These are phyloP conservation scores for Corydoras sp. DNA, from an alignment of 2,113 vertebrate genomes.

Conservation along the genomic window DNA sequence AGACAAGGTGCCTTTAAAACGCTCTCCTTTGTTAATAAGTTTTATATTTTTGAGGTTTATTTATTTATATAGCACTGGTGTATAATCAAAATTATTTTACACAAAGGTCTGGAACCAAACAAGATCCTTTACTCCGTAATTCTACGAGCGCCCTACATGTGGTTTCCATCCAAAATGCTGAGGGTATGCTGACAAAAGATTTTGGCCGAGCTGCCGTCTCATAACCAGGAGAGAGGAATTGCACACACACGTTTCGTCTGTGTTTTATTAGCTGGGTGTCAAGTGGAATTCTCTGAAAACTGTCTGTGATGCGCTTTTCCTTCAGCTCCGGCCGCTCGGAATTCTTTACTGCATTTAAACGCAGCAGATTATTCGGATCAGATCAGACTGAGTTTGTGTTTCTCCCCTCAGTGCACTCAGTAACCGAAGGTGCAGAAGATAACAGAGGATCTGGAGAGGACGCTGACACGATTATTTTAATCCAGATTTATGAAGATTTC, in stretches of 20 bases:
- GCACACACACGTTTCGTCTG: not conserved
- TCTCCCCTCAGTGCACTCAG: no score
- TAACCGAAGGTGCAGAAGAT: not conserved
- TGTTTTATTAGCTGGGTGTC: not conserved
- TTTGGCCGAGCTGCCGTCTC: not conserved
- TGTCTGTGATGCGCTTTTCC: not conserved
- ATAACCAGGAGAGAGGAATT: not conserved
- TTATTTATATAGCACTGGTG: no score
- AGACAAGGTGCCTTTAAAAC: no score
- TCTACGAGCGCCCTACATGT: no score
- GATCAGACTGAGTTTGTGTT: not conserved
- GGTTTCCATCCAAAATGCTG: no score
- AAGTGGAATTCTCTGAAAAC: not conserved
- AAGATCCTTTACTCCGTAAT: no score
- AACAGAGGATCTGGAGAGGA: not conserved
- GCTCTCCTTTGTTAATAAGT: no score
- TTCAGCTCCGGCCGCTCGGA: not conserved
- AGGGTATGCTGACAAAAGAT: not conserved
- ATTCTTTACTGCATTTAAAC: not conserved
- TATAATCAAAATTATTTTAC: no score
- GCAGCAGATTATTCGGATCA: conserved; percentile 4
- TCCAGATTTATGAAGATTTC: conserved; percentile 16
- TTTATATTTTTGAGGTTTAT: no score
- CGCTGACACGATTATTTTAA: conserved; percentile 18
- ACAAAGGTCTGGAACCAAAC: no score